These are phyloP conservation scores for Coelinius sp. DNA, from an alignment of 2,888 invertebrate genomes.

Conservation along the genomic window DNA sequence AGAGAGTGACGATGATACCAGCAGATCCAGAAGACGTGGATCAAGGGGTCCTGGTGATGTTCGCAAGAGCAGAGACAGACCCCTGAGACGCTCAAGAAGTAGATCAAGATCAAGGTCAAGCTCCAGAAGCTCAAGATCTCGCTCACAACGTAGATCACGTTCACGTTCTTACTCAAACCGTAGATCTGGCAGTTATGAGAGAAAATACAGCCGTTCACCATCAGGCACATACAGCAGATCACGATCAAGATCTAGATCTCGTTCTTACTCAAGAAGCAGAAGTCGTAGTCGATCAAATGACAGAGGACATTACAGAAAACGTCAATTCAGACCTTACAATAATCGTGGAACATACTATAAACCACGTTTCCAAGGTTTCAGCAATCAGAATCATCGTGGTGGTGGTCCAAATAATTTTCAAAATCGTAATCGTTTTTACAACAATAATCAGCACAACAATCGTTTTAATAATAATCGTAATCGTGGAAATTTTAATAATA, in stretches of 20 bases:
- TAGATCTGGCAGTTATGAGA: conserved; percentile 67
- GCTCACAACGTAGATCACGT: conserved; percentile 74
- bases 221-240: conserved; percentile 67
- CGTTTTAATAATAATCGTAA: conserved; percentile 59
- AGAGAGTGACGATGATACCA: conserved; percentile 64
- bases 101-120: conserved; percentile 75
- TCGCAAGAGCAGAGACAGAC: conserved; percentile 61
- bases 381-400: conserved; percentile 74
- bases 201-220: conserved; percentile 67
- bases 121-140: conserved; percentile 78
- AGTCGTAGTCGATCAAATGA: conserved; percentile 72
- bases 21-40: conserved; percentile 23
- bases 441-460: conserved; percentile 62
- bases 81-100: conserved; percentile 62
- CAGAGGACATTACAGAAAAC: conserved; percentile 66
- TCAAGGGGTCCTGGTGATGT: conserved; percentile 52
- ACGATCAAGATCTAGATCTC: conserved; percentile 72
- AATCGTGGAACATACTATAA: conserved; percentile 86
- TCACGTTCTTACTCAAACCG: conserved; percentile 70
- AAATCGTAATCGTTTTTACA: conserved; percentile 65
- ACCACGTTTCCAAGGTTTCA: conserved; percentile 81
- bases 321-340: conserved; percentile 72
- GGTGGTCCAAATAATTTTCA: conserved; percentile 69
- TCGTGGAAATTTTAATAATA: conserved; percentile 62
- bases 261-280: conserved; percentile 74